A percentile compares a stretch with the other conserved stretches of the same genome.
Evolutionary conservation across 2,888 invertebrate genomes (phyloP).

Genomic region (Thereva nobilitata): DNA sequence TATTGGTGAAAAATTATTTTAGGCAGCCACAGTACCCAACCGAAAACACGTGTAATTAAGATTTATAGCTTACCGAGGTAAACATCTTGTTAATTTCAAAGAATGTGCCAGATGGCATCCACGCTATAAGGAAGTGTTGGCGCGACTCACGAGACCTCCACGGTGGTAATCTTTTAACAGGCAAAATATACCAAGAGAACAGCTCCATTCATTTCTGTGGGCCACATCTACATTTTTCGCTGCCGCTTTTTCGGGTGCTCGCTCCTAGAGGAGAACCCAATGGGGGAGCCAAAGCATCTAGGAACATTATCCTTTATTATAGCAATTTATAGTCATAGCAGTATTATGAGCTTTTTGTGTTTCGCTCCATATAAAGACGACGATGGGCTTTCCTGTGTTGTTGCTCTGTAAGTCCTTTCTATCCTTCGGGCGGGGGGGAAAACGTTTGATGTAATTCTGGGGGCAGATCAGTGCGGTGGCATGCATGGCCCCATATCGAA

Average conservation of each 20-base stretch:
- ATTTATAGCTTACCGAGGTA: slow-evolving; percentile 45
- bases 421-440: slow-evolving; percentile 8
- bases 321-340: slow-evolving; percentile 41
- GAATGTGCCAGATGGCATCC: slow-evolving; percentile 40
- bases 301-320: slow-evolving; percentile 41
- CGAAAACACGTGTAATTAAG: slow-evolving; percentile 47
- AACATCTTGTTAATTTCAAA: slow-evolving; percentile 45
- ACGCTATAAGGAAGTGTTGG: neutral
- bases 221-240: slow-evolving; percentile 5
- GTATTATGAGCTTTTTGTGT: slow-evolving; percentile 42
- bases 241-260: neutral
- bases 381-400: slow-evolving; percentile 12
- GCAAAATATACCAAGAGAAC: slow-evolving; percentile 13
- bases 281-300: slow-evolving; percentile 7
- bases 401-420: slow-evolving; percentile 11
- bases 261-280: neutral
- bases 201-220: slow-evolving; percentile 15
- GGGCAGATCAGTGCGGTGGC: neutral
- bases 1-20: slow-evolving; percentile 32
- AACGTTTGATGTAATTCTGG: neutral
- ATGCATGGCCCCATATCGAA: slow-evolving; percentile 31
- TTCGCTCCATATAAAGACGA: slow-evolving; percentile 8
- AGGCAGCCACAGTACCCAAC: slow-evolving; percentile 30
- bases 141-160: slow-evolving; percentile 26
- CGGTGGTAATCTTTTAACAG: slow-evolving; percentile 29